Evolutionary conservation across 2,888 invertebrate species (phyloP).

Genomic region (Papilio protenor): DNA sequence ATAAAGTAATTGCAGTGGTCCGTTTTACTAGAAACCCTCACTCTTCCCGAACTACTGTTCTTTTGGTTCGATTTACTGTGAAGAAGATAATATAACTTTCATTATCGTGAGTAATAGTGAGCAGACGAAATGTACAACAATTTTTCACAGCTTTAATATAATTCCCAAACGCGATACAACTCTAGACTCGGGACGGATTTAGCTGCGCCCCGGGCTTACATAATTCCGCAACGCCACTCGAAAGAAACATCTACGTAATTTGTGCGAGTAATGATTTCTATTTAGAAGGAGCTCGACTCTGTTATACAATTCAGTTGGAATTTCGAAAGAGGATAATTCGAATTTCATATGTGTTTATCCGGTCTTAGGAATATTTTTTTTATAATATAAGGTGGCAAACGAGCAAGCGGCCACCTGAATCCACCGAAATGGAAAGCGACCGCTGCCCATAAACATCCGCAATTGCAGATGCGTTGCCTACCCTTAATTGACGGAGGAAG

Average conservation of each 20-base stretch:
- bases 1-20: too few relatives aligned
- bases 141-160: slow-evolving; percentile 9
- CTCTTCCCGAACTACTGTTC: too few relatives aligned
- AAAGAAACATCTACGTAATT: slow-evolving; percentile 13
- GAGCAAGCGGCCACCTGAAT: too few relatives aligned
- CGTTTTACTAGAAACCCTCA: too few relatives aligned
- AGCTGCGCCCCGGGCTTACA: slow-evolving; percentile 12
- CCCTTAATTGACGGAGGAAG: too few relatives aligned
- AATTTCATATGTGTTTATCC: background rate
- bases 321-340: background rate
- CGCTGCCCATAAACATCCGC: too few relatives aligned
- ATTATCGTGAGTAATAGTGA: background rate
- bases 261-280: slow-evolving; percentile 33
- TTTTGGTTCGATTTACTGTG: background rate
- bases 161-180: slow-evolving; percentile 19
- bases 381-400: too few relatives aligned
- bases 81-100: background rate
- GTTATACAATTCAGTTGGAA: slow-evolving; percentile 25
- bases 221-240: slow-evolving; percentile 1
- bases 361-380: too few relatives aligned
- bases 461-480: too few relatives aligned
- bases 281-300: slow-evolving; percentile 47
- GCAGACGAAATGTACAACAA: slow-evolving; percentile 5
- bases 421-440: too few relatives aligned
- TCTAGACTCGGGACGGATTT: slow-evolving; percentile 1